These are phyloP conservation scores for Pitta sordida DNA, from an alignment of 2,113 vertebrate species.

Conservation along the genomic window DNA sequence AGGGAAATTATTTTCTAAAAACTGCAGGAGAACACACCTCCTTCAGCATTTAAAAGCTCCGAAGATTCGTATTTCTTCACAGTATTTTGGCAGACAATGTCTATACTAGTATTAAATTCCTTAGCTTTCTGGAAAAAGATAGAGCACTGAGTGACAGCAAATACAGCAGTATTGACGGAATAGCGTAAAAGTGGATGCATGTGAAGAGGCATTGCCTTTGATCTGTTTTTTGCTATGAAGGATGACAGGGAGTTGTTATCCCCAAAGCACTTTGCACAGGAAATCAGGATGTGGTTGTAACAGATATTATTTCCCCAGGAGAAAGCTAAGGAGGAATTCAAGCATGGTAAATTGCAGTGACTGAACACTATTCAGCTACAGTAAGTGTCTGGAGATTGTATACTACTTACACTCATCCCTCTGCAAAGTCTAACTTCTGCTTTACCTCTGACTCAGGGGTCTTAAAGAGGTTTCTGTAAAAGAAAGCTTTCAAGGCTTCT, in stretches of 20 bases:
- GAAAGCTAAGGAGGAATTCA: slow-evolving; percentile 1
- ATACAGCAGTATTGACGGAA: not conserved
- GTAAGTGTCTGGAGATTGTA: not conserved
- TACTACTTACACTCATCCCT: not conserved
- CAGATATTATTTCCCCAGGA: slow-evolving; percentile 50
- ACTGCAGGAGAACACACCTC: not conserved
- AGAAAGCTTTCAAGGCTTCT: not conserved
- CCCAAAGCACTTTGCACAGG: slow-evolving; percentile 60
- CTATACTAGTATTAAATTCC: not conserved
- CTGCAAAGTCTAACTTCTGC: not conserved
- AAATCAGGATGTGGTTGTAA: slow-evolving; percentile 46
- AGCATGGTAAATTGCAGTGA: not conserved
- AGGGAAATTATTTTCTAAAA: not conserved
- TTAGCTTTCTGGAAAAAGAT: not conserved
- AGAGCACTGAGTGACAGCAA: not conserved
- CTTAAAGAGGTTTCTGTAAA: not conserved
- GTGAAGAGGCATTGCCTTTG: not conserved
- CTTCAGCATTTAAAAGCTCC: not conserved
- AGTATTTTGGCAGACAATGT: not conserved
- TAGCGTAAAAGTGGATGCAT: not conserved
- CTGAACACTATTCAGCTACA: not conserved
- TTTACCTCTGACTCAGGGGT: not conserved
- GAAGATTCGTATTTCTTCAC: not conserved
- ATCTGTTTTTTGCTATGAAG: slow-evolving; percentile 23
- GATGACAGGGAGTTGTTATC: slow-evolving; percentile 40